Base-by-base conservation (phyloP, 1,140 invertebrate genomes). In the Cotesia vestalis region DNA sequence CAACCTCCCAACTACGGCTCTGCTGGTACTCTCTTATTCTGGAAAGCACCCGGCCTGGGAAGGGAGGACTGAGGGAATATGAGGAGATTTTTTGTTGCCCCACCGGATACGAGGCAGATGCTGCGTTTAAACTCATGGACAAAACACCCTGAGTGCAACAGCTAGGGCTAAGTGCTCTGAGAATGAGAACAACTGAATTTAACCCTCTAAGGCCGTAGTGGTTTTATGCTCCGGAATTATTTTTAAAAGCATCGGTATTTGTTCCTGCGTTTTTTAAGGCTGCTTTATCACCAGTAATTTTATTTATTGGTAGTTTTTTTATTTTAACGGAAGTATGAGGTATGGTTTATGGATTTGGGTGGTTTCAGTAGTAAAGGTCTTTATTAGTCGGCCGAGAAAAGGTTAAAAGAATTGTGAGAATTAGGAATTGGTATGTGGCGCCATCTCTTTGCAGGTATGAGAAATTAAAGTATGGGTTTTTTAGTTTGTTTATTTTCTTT, bases 21-120 rank as follows among this genome's bases (percentile, higher is more conserved):
- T 46, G 40, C 40, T 46, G 6, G 40, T 27, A 11, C 11, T 46
- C 40, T 51, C 27, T 71, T 63, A 62, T 72, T 57, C 66, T 20
- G 57, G 36, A 55, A 67, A 53, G 51, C 69, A 74, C 34, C 72
- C 72, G 40, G 40, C 59, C 69, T 60, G 69, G 69, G 72, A 62
- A 64, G 67, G 46, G 72, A 66, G 66, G 74, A 66, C 73, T 68
- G 70, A 71, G 40, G 53, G 73, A 73, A 72, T 77, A 77, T 71
- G 69, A 77, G 60, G 74, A 75, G 6, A 46, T 78, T 78, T 77
- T 75, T 78, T 78, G 73, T 77, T 76, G 64, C 76, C 67, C 57
- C 71, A 34, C 4, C 68, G 59, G 27, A 27, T 27, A 27, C 27
- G 27, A 27, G 27, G 68, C 74, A 74, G 76, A 77, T 76, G 76